These are phyloP conservation scores for Galagoides demidoff DNA, from an alignment of 2,797 vertebrate species.

Conservation along the genomic window DNA sequence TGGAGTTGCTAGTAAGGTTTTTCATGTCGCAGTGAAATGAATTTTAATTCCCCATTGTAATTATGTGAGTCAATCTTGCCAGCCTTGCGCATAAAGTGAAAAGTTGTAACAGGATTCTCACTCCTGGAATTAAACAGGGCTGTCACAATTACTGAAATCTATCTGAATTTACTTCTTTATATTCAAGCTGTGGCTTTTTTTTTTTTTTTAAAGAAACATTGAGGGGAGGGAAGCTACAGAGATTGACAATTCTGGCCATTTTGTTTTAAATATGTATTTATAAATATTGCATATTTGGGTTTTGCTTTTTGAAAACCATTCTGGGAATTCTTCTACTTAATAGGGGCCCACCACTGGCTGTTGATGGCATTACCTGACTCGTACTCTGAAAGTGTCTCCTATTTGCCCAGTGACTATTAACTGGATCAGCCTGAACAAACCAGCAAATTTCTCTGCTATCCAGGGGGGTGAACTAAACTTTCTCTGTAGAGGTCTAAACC, in stretches of 20 bases:
- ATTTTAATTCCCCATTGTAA: background rate
- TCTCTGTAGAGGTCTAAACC: background rate
- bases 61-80: background rate
- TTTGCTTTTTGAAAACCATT: background rate
- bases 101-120: background rate
- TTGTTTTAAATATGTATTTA: background rate
- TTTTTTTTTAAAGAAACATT: background rate
- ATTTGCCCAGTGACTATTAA: background rate
- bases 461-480: background rate
- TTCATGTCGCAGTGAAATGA: background rate
- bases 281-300: background rate
- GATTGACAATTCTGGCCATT: background rate
- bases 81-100: background rate
- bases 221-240: background rate
- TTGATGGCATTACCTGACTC: background rate
- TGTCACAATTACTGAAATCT: conserved; percentile 1
- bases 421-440: background rate
- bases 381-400: background rate
- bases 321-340: background rate
- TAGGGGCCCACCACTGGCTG: background rate
- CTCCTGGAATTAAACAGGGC: background rate
- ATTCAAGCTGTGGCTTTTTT: conserved; percentile 15
- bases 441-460: background rate
- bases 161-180: background rate
- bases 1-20: background rate